Base-by-base conservation (phyloP, 1,140 invertebrate genomes). In the Nebria ingens region DNA sequence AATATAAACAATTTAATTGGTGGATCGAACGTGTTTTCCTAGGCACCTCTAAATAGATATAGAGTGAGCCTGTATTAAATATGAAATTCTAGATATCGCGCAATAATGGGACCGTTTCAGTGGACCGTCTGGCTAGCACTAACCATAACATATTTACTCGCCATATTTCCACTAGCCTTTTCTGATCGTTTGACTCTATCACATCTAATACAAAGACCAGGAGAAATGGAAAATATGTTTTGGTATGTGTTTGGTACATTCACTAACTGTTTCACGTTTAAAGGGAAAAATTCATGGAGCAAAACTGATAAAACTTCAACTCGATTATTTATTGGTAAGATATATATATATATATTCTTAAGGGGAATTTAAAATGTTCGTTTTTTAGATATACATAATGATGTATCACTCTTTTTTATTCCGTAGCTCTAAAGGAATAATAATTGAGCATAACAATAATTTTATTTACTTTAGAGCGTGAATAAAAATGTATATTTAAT, bases 201-300 rank as follows among this genome's bases (percentile, higher is more conserved):
- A 9, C 79, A 81, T 61, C 66, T 88, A 12, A 59, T 86, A 15
- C 74, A 81, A 34, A 78, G 82, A 58, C 81, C 80, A 53, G 76
- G 78, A 29, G 80, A 85, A 71, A 71, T 86, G 15, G 83, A 85
- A 66, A 84, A 85, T 58, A 85, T 85, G 82, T 85, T 85, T 65
- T 86, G 83, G 83, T 87, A 85, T 65, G 84, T 89, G 15, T 89
- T 87, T 60, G 85, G 85, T 9, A 88, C 85, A 38, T 89, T 87
- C 66, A 89, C 86, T 1, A 89, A 88, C 62, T 81, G 81, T 58
- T 87, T 89, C 58, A 82, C 82, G 2, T 85, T 88, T 61, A 74
- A 73, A 29, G 82, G 80, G 2, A 77, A 78, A 59, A 77, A 82
- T 55, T 82, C 83, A 1, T 85, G 84, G 82, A 78, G 76, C 45